Evolutionary conservation across 2,888 invertebrate genomes (phyloP).

Genomic region (Gymnocheta viridis): DNA sequence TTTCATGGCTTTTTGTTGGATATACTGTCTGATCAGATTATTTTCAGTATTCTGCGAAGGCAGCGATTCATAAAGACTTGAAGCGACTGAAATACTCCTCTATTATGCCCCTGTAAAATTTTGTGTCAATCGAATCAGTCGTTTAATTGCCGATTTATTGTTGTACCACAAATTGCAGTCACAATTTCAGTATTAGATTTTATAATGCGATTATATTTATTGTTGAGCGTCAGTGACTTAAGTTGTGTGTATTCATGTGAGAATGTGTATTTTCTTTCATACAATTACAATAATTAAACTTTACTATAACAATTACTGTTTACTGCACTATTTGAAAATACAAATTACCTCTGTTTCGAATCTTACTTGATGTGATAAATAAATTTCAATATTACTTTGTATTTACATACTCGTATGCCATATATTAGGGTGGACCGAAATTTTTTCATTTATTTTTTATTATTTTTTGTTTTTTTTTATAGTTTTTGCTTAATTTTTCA

Average conservation of each 20-base stretch:
- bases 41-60: no score
- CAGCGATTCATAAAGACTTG: no score
- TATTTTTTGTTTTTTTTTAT: no score
- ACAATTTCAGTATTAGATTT: slow-evolving; percentile 37
- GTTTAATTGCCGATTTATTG: not conserved
- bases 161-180: not conserved
- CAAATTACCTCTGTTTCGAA: slow-evolving; percentile 18
- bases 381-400: not conserved
- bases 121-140: not conserved
- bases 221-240: not conserved
- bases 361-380: not conserved
- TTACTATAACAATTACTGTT: slow-evolving; percentile 49
- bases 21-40: no score
- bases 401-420: not conserved
- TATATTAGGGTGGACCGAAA: no score
- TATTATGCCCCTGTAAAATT: not conserved
- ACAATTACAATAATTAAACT: slow-evolving; percentile 33
- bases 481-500: no score
- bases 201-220: slow-evolving; percentile 44
- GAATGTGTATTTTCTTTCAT: not conserved
- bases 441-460: no score
- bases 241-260: not conserved
- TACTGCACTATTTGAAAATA: slow-evolving; percentile 14
- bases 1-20: no score
- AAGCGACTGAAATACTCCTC: not conserved